Evolutionary conservation across 2,888 invertebrate genomes (phyloP).

Genomic region (Bimastos eiseni): DNA sequence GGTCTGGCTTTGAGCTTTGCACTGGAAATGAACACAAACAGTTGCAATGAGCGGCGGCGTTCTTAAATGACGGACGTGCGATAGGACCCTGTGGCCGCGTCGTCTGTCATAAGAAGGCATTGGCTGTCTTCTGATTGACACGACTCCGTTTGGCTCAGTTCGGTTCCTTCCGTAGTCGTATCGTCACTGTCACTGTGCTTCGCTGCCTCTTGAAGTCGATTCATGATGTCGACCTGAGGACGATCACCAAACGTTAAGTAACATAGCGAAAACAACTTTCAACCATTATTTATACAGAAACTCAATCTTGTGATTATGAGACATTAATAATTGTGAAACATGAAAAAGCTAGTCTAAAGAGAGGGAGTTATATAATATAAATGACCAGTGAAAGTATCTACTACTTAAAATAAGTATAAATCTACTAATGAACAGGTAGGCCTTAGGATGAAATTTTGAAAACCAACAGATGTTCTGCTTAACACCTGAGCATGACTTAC

Average conservation of each 20-base stretch:
- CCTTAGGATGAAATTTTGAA: background rate
- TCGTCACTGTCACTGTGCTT: constrained; percentile 56
- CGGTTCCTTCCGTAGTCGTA: background rate
- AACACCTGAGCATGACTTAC: background rate
- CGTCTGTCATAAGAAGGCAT: background rate
- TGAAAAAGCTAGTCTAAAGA: background rate
- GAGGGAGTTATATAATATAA: background rate
- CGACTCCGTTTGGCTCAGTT: background rate
- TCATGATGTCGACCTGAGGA: constrained; percentile 64
- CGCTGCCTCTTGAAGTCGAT: constrained; percentile 91
- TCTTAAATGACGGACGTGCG: constrained; percentile 18
- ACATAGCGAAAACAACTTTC: background rate
- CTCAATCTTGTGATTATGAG: background rate
- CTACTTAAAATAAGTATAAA: background rate
- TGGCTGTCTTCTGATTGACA: constrained; percentile 1
- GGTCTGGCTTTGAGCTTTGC: background rate
- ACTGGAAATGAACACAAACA: background rate
- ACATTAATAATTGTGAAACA: background rate
- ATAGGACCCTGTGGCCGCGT: background rate
- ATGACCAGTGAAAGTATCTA: background rate
- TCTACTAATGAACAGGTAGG: background rate
- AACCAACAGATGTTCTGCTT: background rate
- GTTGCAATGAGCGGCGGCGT: background rate
- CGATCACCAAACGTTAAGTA: no score
- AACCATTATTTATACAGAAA: background rate